A percentile compares a stretch with the other conserved stretches of the same genome.
These are phyloP conservation scores for Scaptomyza parva DNA, from an alignment of 2,888 invertebrate genomes.

Conservation along the genomic window DNA sequence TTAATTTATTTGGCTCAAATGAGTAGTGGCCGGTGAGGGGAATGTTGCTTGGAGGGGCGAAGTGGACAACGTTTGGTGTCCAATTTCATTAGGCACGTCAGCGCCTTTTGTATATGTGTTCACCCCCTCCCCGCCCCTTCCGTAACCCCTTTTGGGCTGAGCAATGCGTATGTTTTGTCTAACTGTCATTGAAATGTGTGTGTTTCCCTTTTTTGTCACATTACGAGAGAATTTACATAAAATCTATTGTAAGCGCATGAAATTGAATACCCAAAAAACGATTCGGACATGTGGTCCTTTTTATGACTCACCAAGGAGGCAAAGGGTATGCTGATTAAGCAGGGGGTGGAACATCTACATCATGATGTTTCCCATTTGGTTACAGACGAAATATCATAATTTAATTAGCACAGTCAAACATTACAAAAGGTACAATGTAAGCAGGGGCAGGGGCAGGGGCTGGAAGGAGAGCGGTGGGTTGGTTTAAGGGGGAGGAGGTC, in stretches of 20 bases:
- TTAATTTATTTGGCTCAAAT: conserved; percentile 73
- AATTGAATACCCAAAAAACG: conserved; percentile 65
- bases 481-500: background rate
- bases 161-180: conserved; percentile 72
- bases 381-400: conserved; percentile 55
- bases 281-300: conserved; percentile 72
- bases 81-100: conserved; percentile 77
- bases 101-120: conserved; percentile 37
- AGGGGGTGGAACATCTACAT: conserved; percentile 8
- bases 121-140: conserved; percentile 12
- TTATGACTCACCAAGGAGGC: background rate
- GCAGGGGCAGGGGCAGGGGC: too few species aligned
- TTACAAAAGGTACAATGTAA: background rate
- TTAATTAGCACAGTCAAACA: conserved; percentile 71
- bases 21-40: background rate
- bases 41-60: background rate
- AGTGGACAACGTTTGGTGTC: conserved; percentile 70
- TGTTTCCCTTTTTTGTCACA: conserved; percentile 80
- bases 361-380: conserved; percentile 39
- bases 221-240: conserved; percentile 80
- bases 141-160: conserved; percentile 14
- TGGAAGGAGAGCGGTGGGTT: background rate
- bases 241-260: conserved; percentile 69
- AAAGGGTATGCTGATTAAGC: conserved; percentile 6
- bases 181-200: conserved; percentile 82